Conservation (phyloP, 2,888 invertebrate species). For the Tachina fera region DNA sequence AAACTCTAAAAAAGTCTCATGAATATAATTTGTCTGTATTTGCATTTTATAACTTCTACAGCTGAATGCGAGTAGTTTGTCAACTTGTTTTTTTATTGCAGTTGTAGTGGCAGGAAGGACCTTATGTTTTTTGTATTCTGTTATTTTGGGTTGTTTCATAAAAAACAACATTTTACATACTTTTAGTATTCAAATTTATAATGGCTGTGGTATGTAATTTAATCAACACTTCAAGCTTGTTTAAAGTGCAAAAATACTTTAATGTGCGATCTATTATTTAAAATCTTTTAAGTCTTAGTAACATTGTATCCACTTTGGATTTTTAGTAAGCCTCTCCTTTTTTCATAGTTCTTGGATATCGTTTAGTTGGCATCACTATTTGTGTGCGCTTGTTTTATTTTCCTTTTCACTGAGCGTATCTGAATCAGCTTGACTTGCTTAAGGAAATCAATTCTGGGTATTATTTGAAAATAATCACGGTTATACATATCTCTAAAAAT, state of each 20-base stretch:
- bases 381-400: too few relatives aligned
- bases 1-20: conserved; percentile 57
- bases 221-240: conserved; percentile 21
- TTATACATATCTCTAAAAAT: too few relatives aligned
- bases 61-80: conserved; percentile 12
- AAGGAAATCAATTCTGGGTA: too few relatives aligned
- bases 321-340: too few relatives aligned
- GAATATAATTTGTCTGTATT: conserved; percentile 71
- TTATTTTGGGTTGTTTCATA: not conserved
- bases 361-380: too few relatives aligned
- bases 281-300: not conserved
- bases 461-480: too few relatives aligned
- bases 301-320: too few relatives aligned
- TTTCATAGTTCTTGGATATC: too few relatives aligned
- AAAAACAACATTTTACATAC: not conserved
- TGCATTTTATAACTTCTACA: conserved; percentile 66
- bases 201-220: conserved; percentile 17
- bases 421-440: too few relatives aligned
- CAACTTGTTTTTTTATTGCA: conserved; percentile 18
- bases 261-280: not conserved
- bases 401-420: too few relatives aligned
- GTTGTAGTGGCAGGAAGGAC: conserved; percentile 39
- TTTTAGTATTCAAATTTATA: conserved; percentile 17
- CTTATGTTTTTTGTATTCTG: conserved; percentile 9
- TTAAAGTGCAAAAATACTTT: not conserved